Percentiles rank a stretch among this genome's conserved stretches.
These are phyloP conservation scores for Eupithecia subfuscata DNA, from an alignment of 2,888 invertebrate genomes.

Conservation along the genomic window DNA sequence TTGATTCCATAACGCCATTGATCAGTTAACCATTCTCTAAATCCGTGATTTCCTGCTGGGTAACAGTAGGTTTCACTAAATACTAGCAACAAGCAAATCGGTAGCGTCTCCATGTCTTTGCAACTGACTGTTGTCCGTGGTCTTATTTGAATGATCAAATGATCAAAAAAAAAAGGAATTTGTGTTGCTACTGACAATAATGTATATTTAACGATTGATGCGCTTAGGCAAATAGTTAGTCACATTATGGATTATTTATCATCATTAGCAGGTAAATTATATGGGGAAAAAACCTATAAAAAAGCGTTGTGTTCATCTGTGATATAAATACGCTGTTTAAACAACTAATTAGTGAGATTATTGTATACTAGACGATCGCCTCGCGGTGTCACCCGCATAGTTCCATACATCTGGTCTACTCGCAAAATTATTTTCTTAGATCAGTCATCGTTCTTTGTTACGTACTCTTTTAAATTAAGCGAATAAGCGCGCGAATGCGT, in stretches of 20 bases:
- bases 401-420: too few relatives aligned
- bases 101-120: not conserved
- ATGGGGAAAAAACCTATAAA: not conserved
- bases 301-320: not conserved
- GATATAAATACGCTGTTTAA: too few relatives aligned
- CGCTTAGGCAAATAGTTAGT: not conserved
- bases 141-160: not conserved
- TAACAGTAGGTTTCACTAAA: not conserved
- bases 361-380: too few relatives aligned
- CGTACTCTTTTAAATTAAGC: too few relatives aligned
- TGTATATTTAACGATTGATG: not conserved
- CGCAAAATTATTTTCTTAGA: too few relatives aligned
- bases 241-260: not conserved
- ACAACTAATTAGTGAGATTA: too few relatives aligned
- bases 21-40: not conserved
- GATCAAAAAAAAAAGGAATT: not conserved
- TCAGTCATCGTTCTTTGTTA: too few relatives aligned
- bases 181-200: not conserved
- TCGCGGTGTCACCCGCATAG: too few relatives aligned
- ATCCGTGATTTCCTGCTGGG: not conserved
- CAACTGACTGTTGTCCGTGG: not conserved
- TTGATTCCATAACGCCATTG: not conserved
- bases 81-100: not conserved
- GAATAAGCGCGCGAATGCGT: too few relatives aligned
- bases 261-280: not conserved